Base-by-base conservation (phyloP, 2,888 invertebrate species). In the Thera obeliscata region DNA sequence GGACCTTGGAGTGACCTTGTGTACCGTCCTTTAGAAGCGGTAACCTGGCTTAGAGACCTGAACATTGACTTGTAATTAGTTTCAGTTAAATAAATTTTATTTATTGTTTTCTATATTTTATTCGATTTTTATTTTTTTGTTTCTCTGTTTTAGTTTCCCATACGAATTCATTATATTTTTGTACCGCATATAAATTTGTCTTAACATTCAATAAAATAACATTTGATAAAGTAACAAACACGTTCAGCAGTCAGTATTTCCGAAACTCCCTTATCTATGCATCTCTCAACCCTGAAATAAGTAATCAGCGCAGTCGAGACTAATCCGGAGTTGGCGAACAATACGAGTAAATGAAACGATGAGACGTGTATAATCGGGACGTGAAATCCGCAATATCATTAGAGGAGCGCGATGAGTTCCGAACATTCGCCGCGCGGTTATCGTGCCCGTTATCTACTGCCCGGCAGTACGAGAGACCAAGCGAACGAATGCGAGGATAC, bases 361-460 rank as follows among this genome's bases (percentile, higher is more conserved):
- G 56, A 50, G 41, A 65, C 65, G 49, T 52, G 56, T 56, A 61
- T 55, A 67, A 70, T 60, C 49, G 62, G 58, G 11, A 49, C 69
- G 73, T 77, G 69, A 79, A 81, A 76, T 74, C 77, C 73, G 71
- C 73, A 73, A 76, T 72, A 75, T 79, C 78, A 79, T 80, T 80
- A 80, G 77, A 57, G 73, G 72, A 71, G 59, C 64, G 66, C 65
- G 69, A 69, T 65, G 76, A 78, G 71, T 71, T 72, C 71, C 68
- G 68, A 78, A 74, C 73, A 76, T 80, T 77, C 73, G 75, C 74
- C 71, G 74, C 66, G 61, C 11, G 60, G 73, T 80, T 80, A 80
- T 80, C 80, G 70, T 48, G 57, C 73, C 74, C 74, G 71, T 79
- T 79, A 80, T 78, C 76, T 61, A 58, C 55, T 48, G 48, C 38